These are phyloP conservation scores for Drosophila carrolli DNA, from an alignment of 1,140 invertebrate species.

Conservation along the genomic window DNA sequence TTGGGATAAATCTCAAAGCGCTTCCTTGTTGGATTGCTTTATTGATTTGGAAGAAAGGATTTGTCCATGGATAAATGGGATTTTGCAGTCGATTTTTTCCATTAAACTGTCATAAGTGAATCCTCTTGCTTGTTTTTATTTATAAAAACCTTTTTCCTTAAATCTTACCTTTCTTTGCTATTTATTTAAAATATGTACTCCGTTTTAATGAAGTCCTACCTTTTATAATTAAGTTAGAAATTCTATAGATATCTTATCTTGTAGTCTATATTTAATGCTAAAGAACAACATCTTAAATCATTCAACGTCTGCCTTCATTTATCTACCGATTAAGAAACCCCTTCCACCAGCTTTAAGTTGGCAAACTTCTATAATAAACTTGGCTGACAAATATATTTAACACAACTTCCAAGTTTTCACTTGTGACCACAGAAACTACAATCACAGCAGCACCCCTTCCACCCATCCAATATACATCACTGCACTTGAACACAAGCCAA, in stretches of 20 bases:
- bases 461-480: slow-evolving; percentile 49
- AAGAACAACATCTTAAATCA: background rate
- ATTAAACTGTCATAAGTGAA: slow-evolving; percentile 9
- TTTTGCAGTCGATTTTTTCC: slow-evolving; percentile 19
- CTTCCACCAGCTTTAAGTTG: slow-evolving; percentile 23
- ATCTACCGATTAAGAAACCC: slow-evolving; percentile 29
- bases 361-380: slow-evolving; percentile 39
- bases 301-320: slow-evolving; percentile 2
- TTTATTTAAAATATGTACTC: no score
- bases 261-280: background rate
- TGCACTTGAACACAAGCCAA: slow-evolving; percentile 62
- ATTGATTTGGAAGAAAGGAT: slow-evolving; percentile 41
- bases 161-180: background rate
- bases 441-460: background rate
- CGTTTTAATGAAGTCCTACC: no score
- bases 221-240: no score
- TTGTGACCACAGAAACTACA: slow-evolving; percentile 56
- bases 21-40: slow-evolving; percentile 28
- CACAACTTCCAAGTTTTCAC: slow-evolving; percentile 54
- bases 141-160: background rate
- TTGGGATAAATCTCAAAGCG: slow-evolving; percentile 7
- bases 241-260: background rate
- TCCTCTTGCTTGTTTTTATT: background rate
- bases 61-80: slow-evolving; percentile 28
- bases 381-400: slow-evolving; percentile 56